Percentiles rank a stretch among this genome's conserved stretches.
These are phyloP conservation scores for Sphaerophoria rueppellii DNA, from an alignment of 2,888 invertebrate genomes.

Conservation along the genomic window DNA sequence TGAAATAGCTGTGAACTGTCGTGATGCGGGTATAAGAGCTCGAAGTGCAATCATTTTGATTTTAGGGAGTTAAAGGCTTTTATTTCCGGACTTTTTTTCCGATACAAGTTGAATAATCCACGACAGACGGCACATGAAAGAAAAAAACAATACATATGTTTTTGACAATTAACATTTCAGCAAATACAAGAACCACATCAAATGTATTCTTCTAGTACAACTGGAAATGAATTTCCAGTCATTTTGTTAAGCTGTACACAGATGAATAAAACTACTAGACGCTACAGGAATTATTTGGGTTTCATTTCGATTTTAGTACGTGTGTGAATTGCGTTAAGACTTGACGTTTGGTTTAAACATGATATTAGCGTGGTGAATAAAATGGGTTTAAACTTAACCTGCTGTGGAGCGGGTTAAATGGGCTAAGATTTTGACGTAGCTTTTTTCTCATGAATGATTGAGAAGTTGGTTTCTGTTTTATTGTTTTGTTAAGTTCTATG, in stretches of 20 bases:
- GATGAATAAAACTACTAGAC: no score
- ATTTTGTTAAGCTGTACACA: background rate
- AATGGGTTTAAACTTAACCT: no score
- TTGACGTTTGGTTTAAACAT: no score
- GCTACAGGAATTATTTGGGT: background rate
- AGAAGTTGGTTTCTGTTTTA: no score
- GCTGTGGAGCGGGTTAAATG: no score
- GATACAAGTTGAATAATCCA: slow-evolving; percentile 48
- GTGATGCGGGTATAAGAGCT: slow-evolving; percentile 23
- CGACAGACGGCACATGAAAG: background rate
- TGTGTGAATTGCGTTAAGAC: no score
- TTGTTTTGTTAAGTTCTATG: no score
- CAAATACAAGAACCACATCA: background rate
- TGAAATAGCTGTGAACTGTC: slow-evolving; percentile 21
- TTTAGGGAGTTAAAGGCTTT: background rate
- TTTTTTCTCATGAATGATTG: no score
- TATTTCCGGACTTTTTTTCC: background rate
- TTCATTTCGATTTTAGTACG: no score
- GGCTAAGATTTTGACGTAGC: no score
- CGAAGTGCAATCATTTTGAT: slow-evolving; percentile 45
- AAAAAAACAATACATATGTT: slow-evolving; percentile 44
- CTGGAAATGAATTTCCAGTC: background rate
- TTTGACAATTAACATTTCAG: slow-evolving; percentile 32
- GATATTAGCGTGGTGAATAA: no score
- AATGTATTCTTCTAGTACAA: background rate